Percentiles rank a stretch among this genome's conserved stretches.
Evolutionary conservation across 2,113 vertebrate genomes (phyloP).

Genomic region (Zootoca vivipara): DNA sequence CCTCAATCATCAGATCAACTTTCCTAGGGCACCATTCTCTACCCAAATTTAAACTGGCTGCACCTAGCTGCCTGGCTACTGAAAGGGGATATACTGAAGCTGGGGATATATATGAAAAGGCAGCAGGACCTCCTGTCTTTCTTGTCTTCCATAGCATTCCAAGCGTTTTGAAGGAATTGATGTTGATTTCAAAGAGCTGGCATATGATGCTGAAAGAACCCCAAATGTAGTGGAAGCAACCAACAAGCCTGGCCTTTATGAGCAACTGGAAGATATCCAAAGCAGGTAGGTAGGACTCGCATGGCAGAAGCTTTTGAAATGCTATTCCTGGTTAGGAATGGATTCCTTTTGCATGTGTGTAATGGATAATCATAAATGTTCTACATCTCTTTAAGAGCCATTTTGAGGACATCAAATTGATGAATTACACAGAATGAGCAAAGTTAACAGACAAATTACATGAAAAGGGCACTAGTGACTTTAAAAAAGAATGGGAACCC

Average conservation of each 20-base stretch:
- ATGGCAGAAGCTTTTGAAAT: neutral
- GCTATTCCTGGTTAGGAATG: neutral
- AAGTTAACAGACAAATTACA: no score
- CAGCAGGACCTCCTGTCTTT: neutral
- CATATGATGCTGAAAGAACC: constrained; percentile 78
- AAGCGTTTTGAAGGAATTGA: constrained; percentile 90
- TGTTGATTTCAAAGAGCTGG: constrained; percentile 88
- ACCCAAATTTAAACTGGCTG: no score
- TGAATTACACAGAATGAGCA: no score
- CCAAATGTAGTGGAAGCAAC: constrained; percentile 92
- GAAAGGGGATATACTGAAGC: no score
- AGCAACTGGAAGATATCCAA: constrained; percentile 91
- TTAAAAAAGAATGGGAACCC: no score
- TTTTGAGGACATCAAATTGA: neutral
- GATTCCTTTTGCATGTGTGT: neutral
- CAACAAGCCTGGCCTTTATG: constrained; percentile 85
- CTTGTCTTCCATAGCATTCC: constrained; percentile 81
- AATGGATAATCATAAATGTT: neutral
- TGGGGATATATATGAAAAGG: accelerated
- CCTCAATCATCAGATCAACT: no score
- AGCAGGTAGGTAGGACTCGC: constrained; percentile 76
- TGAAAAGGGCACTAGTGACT: no score
- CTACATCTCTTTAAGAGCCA: neutral
- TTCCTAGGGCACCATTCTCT: no score
- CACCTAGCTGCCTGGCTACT: no score